Base-by-base conservation (phyloP, 2,113 vertebrate genomes). In the Falcunculus frontatus region DNA sequence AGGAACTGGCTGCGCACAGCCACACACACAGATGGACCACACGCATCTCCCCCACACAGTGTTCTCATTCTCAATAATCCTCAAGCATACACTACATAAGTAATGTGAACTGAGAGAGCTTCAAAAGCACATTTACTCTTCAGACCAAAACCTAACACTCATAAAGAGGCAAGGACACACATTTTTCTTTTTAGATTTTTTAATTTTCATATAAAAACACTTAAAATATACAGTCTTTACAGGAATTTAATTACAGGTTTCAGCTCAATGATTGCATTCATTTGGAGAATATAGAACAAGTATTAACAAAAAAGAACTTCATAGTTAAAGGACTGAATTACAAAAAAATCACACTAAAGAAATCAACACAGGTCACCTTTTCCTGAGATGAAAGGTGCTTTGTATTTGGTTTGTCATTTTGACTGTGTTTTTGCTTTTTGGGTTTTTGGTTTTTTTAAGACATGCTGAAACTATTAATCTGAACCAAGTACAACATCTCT, bases 211-310 rank as follows among this genome's bases (percentile, higher is more conserved):
- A n/a, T 14, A 76, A 35, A 86, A 60, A 27, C 4, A 41, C 9
- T 39, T 42, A 8, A 22, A 46, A 73, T 65, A 6, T 50, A 93
- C 41, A 85, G 4, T 88, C 94, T 86, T 90, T 94, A 95, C 85
- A 93, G 56, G 42, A 72, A 22, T 55, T 44, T 46, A 30, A 33
- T 42, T 82, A 64, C n/a, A 89, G 23, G 33, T 37, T 75, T 56
- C 84, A 72, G 22, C 26, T 50, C 29, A 65, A 7, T 4, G 9
- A 62, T 0, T 41, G 10, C 22, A 86, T 23, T 15, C 17, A 41
- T 37, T 53, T 39, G 46, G 20, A 55, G 7, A 77, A 32, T 6
- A 73, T 0, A 74, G 22, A 56, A 42, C 35, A 5, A 6, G 7
- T n/a, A 55, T 26, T 63, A 59, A 79, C 12, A 75, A 79, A 82